phyloP scores from a whole-genome alignment of 2,888 invertebrate genomes.

The Nyleta sp. region DNA sequence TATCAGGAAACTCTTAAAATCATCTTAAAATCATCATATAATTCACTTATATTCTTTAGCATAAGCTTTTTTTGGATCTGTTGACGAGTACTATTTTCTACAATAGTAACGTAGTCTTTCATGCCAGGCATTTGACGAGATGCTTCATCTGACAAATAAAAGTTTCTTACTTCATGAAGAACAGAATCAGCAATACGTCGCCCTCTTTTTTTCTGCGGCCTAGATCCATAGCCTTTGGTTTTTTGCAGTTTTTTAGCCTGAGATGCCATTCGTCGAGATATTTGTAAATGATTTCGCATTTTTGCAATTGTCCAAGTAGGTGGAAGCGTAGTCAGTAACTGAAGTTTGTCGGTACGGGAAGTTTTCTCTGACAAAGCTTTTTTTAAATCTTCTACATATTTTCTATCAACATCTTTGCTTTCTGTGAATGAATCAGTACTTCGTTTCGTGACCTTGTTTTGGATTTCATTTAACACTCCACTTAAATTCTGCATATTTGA shows the following conservation, averaged over 20 bases:
- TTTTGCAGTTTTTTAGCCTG: slow-evolving; percentile 10
- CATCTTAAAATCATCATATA: no score
- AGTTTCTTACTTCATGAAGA: slow-evolving; percentile 3
- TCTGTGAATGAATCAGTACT: no score
- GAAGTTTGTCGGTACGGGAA: slow-evolving; percentile 22
- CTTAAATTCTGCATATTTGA: no score
- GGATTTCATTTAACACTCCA: no score
- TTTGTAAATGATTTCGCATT: slow-evolving; percentile 25
- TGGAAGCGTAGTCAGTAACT: slow-evolving; percentile 30
- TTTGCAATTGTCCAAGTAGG: slow-evolving; percentile 21
- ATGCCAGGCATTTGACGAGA: slow-evolving; percentile 19
- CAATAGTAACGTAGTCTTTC: slow-evolving; percentile 22
- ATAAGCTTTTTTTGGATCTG: no score
- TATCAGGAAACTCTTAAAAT: no score
- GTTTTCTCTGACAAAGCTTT: slow-evolving; percentile 23
- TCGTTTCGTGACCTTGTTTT: no score
- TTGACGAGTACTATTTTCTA: no score
- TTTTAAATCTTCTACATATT: slow-evolving; percentile 19
- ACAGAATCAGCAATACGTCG: slow-evolving; percentile 7
- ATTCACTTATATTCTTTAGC: no score
- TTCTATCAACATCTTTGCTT: no score
- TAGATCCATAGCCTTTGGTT: slow-evolving; percentile 18
- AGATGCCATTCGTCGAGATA: slow-evolving; percentile 32
- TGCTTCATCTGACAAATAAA: slow-evolving; percentile 31
- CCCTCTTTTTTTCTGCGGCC: slow-evolving; percentile 16